Evolutionary conservation across 2,113 vertebrate genomes (phyloP), one percentile per base, ranked within the genome.

Genomic region (Nymphicus hollandicus): DNA sequence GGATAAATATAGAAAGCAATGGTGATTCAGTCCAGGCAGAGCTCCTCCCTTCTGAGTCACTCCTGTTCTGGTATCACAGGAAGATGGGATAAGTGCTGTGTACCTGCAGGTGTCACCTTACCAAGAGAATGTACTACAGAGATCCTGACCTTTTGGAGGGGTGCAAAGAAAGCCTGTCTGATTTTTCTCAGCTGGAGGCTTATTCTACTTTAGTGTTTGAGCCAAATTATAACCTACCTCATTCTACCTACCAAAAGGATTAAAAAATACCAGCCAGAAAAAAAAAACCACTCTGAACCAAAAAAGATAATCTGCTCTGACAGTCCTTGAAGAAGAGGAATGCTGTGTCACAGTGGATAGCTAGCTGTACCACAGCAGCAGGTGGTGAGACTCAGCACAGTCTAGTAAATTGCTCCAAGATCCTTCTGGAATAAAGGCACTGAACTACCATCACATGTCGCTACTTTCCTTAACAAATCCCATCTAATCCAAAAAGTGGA

Each of bases 1-100:
- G 70, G 56, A 27, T 37, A 81, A 89, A 74, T 78, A 88, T 13
- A 95, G 83, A 92, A 91, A 83, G 81, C 56, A 58, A 16, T 35
- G 61, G 73, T 81, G 89, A 92, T 20, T 94, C 89, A 84, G 77
- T 25, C 61, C 35, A 65, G 77, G 41, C 73, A 92, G 76, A 91
- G 49, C 49, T 94, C 87, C 89, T 91, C 91, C 84, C 53, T 95
- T 66, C 77, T 76, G 81, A 91, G 76, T 94, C 82, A 86, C 60
- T 92, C n/a, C 39, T 43, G 39, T 35, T 65, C 0, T 5, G 71
- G 1, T 63, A 29, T 10, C 8, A 6, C 50, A 86, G 87, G 84
- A 35, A 39, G 41, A 61, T 3, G 22, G 63, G 78, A 91, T 63
- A 56, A 61, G 53, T 18, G 39, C 73, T 52, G 27, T 3, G 15